phyloP scores from a whole-genome alignment of 2,797 vertebrate genomes.

The Oreochromis grahami region DNA sequence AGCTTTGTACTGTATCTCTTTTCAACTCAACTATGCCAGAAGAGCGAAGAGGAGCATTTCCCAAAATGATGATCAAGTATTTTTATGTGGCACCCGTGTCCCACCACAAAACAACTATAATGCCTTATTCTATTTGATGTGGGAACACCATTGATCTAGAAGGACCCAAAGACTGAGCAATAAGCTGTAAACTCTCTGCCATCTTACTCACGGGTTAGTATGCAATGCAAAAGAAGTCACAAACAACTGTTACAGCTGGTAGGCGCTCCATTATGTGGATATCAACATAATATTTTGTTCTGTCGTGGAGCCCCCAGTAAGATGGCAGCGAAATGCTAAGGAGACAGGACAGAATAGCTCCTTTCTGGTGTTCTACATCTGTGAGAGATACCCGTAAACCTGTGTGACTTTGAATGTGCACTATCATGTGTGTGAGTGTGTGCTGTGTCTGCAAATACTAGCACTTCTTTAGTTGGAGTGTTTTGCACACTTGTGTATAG shows the following conservation, averaged over 20 bases:
- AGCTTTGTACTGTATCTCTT: neutral
- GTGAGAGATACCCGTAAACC: conserved; percentile 17
- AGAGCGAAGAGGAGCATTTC: neutral
- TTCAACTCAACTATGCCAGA: neutral
- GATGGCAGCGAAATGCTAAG: neutral
- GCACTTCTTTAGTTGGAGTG: conserved; percentile 32
- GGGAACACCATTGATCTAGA: conserved; percentile 13
- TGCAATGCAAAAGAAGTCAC: neutral
- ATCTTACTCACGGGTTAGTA: neutral
- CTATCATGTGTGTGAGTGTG: neutral
- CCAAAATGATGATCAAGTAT: neutral
- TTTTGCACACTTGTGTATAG: conserved; percentile 50
- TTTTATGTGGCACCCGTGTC: neutral
- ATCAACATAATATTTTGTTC: neutral
- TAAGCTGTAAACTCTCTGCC: neutral
- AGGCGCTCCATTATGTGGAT: neutral
- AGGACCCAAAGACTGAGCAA: neutral
- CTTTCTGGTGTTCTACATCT: neutral
- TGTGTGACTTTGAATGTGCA: conserved; percentile 15
- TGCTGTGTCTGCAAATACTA: conserved; percentile 8
- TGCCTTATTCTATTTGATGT: conserved; percentile 27
- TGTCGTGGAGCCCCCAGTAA: neutral
- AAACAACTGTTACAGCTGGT: neutral
- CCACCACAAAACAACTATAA: conserved; percentile 1
- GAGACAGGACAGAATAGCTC: neutral